Conservation (phyloP, 2,797 vertebrate species). For the Rhinogobio ventralis region DNA sequence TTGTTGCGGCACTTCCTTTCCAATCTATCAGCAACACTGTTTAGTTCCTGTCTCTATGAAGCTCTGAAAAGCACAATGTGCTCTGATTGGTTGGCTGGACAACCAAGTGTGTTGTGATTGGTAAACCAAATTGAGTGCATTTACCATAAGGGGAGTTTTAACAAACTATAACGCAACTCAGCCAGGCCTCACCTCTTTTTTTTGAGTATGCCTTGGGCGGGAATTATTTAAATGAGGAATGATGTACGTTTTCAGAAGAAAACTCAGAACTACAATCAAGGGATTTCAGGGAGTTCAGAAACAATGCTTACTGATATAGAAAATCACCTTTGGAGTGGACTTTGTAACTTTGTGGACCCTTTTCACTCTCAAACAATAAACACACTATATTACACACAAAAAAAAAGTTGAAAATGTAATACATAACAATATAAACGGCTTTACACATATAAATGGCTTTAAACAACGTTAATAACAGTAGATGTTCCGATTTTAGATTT, state of each 20-base stretch:
- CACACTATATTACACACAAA: no score
- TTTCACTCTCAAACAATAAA: no score
- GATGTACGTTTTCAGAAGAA: neutral
- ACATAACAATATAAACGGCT: neutral
- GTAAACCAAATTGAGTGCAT: neutral
- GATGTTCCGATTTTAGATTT: neutral
- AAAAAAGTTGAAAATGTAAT: neutral
- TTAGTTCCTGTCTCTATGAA: neutral
- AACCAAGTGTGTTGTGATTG: neutral
- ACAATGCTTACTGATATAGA: neutral
- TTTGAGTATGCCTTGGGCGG: no score
- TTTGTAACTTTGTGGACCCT: neutral
- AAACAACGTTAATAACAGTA: neutral
- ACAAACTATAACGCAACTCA: neutral
- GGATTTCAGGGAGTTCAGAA: no score
- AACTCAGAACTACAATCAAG: neutral
- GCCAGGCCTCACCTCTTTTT: neutral
- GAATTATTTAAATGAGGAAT: no score
- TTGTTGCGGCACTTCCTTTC: neutral
- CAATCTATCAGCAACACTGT: neutral
- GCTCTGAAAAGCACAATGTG: neutral
- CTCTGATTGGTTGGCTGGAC: neutral
- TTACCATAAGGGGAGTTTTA: neutral
- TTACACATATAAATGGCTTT: no score
- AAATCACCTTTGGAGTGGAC: neutral